Evolutionary conservation across 92 coral and sea anemone genomes (phyloP).

Genomic region (Porites lobata): DNA sequence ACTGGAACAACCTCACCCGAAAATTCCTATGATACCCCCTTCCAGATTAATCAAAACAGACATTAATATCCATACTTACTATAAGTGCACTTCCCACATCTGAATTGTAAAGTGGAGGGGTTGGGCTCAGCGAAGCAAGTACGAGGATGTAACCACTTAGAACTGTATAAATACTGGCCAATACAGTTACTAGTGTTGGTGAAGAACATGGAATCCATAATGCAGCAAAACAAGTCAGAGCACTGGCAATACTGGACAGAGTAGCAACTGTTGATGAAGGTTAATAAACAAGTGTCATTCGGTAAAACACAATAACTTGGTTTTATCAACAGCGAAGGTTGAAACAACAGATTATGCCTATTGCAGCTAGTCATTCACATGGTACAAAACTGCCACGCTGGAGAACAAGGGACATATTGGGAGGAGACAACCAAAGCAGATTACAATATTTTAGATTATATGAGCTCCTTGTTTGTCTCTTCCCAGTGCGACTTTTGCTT

Average conservation of each 20-base stretch:
- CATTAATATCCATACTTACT: conserved; percentile 35
- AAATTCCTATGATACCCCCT: neutral
- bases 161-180: conserved; percentile 63
- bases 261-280: conserved; percentile 79
- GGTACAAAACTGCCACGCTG: no score
- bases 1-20: neutral
- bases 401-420: no score
- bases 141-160: conserved; percentile 74
- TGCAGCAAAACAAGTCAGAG: conserved; percentile 80
- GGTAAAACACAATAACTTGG: neutral
- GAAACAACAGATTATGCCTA: no score
- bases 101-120: conserved; percentile 77
- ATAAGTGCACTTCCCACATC: conserved; percentile 73
- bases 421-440: no score
- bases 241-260: conserved; percentile 84
- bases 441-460: no score
- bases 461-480: no score
- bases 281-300: neutral
- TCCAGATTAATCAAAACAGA: neutral
- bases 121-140: conserved; percentile 88
- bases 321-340: no score
- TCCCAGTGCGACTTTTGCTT: no score
- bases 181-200: conserved; percentile 34
- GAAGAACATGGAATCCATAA: conserved; percentile 87
- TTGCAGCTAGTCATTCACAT: no score